Evolutionary conservation across 2,797 vertebrate genomes (phyloP).

Genomic region (Lithobates pipiens): DNA sequence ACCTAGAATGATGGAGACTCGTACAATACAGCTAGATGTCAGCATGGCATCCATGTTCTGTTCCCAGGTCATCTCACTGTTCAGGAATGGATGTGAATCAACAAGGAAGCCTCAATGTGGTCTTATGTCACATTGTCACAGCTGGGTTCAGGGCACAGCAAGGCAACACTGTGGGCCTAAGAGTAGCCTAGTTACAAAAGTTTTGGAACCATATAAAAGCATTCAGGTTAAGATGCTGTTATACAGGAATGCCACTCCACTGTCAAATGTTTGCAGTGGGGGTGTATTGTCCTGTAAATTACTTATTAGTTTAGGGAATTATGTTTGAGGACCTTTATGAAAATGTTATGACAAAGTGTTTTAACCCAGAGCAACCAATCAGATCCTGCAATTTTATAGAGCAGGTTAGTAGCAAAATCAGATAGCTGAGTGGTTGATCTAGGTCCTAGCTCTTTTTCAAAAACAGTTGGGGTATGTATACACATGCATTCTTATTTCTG

Average conservation of each 20-base stretch:
- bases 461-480: neutral
- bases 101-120: no score
- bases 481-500: neutral
- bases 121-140: no score
- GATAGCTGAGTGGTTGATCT: neutral
- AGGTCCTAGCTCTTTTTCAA: no score
- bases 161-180: neutral
- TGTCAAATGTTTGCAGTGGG: neutral
- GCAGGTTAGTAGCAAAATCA: neutral
- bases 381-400: neutral
- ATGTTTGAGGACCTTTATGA: neutral
- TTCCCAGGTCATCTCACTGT: no score
- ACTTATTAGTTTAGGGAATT: neutral
- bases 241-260: neutral
- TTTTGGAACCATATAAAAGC: neutral
- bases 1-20: no score
- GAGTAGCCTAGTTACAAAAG: neutral
- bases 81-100: no score
- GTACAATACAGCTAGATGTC: no score
- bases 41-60: no score
- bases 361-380: neutral
- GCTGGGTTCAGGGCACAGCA: neutral
- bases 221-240: neutral
- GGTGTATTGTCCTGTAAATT: neutral
- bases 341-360: neutral